Base-by-base conservation (phyloP, 30 jellyfish, hydroid and myxozoan genomes). In the Catostylus mosaicus region DNA sequence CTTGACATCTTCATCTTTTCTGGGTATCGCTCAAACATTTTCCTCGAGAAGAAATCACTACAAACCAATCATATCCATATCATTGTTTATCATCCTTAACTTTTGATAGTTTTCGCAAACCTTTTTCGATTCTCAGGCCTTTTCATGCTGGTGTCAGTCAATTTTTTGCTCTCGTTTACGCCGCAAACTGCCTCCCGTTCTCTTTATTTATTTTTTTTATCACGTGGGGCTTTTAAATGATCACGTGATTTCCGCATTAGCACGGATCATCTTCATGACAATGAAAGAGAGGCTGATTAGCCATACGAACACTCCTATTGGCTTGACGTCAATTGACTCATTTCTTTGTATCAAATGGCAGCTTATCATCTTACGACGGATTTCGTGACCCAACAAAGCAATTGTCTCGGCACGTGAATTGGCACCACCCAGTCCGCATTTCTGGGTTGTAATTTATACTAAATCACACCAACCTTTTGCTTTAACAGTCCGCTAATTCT, bases 241-340 rank as follows among this genome's bases (percentile, higher is more conserved):
- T 59, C 37, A 24, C 37, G 38, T 16, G 71, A 59, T 23, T 59
- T 59, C 71, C 71, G 71, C 38, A 59, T 59, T 59, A 59, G 4
- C 40, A 1, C 26, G 26, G 71, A n/a, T 59, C 40, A 59, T 59
- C 71, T 59, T 11, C 11, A 6, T 59, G 40, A 22, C 71, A 27
- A 19, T 23, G 26, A 43, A 43, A 43, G 16, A 52, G 67, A 22
- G 12, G 38, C 0, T 0, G 40, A 59, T 59, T 59, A 24, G 4
- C 24, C 71, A 6, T 1, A 7, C 1, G 38, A 7, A 59, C 71
- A 20, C 71, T 2, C 71, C 71, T 27, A 5, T 12, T 59, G 19
- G 38, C 26, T 9, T 59, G 40, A 16, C 26, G 38, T 27, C 18
- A 24, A 7, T 19, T 7, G 71, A 18, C 8, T 52, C 5, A 6